Base-by-base conservation (phyloP, 30 jellyfish, hydroid and myxozoan genomes). In the Sanderia malayensis region DNA sequence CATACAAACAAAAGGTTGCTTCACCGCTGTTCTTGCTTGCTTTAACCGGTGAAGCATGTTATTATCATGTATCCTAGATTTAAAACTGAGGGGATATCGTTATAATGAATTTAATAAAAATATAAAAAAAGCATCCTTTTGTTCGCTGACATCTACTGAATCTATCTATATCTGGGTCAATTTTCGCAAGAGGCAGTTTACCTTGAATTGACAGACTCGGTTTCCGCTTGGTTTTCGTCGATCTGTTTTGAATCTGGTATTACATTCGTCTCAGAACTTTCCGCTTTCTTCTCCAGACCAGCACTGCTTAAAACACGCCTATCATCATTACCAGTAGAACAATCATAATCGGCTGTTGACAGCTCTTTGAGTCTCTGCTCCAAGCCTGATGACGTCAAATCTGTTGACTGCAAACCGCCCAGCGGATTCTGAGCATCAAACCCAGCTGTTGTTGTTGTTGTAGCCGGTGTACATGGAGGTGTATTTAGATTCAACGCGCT, bases 381-480 rank as follows among this genome's bases (percentile, higher is more conserved):
- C 1, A 69, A 58, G 18, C 81, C 81, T n/a, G 64, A 28, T 4
- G 81, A 66, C 34, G 13, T 13, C 13, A 37, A 37, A 37, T 13
- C 13, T 37, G 52, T n/a, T n/a, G n/a, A n/a, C n/a, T n/a, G n/a
- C n/a, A n/a, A n/a, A n/a, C n/a, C n/a, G n/a, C n/a, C n/a, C n/a
- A n/a, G n/a, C n/a, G n/a, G n/a, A n/a, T n/a, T n/a, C n/a, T n/a
- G 13, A 37, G 10, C 52, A 37, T 37, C 13, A 37, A 37, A 6
- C 52, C 10, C 10, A 37, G 52, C 10, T 37, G 13, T 37, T 37
- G 13, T 25, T 27, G 30, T 20, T 21, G 77, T 9, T 27, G 25
- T 76, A 28, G 80, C 68, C 15, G 85, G 83, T 17, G 85, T 68
- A 21, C 83, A 82, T 1, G 80, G 83, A 7, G 93, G 93, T 0